Evolutionary conservation across 1,140 invertebrate genomes (phyloP).

Genomic region (Eumeta japonica): DNA sequence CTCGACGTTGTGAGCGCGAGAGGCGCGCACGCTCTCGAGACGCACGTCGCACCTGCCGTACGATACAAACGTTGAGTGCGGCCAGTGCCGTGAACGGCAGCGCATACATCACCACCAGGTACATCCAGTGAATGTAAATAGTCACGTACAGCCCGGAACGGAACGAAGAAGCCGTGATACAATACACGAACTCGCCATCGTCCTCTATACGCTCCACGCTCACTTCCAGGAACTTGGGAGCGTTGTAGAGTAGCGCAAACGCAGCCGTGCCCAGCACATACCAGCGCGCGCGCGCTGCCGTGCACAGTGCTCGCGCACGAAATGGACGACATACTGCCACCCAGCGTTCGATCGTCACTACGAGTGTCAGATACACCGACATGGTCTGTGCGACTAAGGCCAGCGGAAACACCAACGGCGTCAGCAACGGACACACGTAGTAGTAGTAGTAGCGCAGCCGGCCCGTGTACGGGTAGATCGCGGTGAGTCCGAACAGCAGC

Average conservation of each 20-base stretch:
- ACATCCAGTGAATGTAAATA: constrained; percentile 90
- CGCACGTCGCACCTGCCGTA: constrained; percentile 78
- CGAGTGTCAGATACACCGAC: constrained; percentile 92
- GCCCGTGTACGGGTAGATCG: constrained; percentile 78
- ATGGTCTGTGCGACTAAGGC: constrained; percentile 88
- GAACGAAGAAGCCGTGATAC: constrained; percentile 67
- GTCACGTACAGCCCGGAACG: constrained; percentile 77
- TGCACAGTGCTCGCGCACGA: constrained; percentile 83
- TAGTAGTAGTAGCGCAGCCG: constrained; percentile 76
- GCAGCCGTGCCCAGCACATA: constrained; percentile 82
- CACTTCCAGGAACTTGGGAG: constrained; percentile 74
- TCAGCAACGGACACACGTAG: constrained; percentile 76
- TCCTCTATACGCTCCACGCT: constrained; percentile 33
- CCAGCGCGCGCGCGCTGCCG: constrained; percentile 81
- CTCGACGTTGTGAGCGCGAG: constrained; percentile 76
- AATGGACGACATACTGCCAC: constrained; percentile 95
- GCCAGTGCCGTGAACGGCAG: constrained; percentile 83
- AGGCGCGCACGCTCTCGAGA: constrained; percentile 80
- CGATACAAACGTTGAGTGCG: constrained; percentile 87
- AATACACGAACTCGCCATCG: constrained; percentile 68
- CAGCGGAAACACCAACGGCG: constrained; percentile 81
- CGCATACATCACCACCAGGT: constrained; percentile 89
- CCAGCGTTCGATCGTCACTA: constrained; percentile 93
- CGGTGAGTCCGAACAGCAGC: constrained; percentile 82
- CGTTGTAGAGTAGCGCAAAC: constrained; percentile 84